A percentile compares a stretch with the other conserved stretches of the same genome.
Evolutionary conservation across 2,888 invertebrate species (phyloP).

Genomic region (Seira musarum): DNA sequence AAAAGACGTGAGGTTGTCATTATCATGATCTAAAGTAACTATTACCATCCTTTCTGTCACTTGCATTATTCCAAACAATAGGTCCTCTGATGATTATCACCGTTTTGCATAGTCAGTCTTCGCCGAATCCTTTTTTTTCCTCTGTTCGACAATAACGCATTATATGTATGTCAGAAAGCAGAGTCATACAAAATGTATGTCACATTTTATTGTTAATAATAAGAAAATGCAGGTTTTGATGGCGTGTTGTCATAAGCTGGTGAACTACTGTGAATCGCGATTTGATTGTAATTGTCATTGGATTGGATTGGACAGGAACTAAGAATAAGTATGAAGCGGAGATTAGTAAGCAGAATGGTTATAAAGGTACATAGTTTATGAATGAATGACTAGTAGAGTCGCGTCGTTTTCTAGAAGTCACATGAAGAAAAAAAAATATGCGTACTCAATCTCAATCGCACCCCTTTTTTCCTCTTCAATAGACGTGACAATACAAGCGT

Average conservation of each 20-base stretch:
- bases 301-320: not conserved
- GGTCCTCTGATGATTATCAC: slow-evolving; percentile 39
- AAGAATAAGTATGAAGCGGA: not conserved
- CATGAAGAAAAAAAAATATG: too few relatives aligned
- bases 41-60: slow-evolving; percentile 39
- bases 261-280: not conserved
- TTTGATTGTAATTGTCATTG: not conserved
- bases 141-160: slow-evolving; percentile 40
- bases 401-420: too few relatives aligned
- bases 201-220: not conserved
- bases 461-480: too few relatives aligned
- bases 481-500: too few relatives aligned
- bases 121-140: slow-evolving; percentile 25
- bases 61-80: slow-evolving; percentile 52
- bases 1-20: slow-evolving; percentile 58
- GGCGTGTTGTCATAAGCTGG: not conserved
- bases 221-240: not conserved
- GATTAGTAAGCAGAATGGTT: not conserved
- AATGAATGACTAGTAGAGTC: too few relatives aligned
- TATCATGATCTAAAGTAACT: slow-evolving; percentile 53
- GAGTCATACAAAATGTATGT: slow-evolving; percentile 28
- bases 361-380: too few relatives aligned
- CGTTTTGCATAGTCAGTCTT: not conserved
- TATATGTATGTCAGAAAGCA: slow-evolving; percentile 40
- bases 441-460: too few relatives aligned